Conservation (phyloP, 2,888 invertebrate species). For the Folsomia manolachei region DNA sequence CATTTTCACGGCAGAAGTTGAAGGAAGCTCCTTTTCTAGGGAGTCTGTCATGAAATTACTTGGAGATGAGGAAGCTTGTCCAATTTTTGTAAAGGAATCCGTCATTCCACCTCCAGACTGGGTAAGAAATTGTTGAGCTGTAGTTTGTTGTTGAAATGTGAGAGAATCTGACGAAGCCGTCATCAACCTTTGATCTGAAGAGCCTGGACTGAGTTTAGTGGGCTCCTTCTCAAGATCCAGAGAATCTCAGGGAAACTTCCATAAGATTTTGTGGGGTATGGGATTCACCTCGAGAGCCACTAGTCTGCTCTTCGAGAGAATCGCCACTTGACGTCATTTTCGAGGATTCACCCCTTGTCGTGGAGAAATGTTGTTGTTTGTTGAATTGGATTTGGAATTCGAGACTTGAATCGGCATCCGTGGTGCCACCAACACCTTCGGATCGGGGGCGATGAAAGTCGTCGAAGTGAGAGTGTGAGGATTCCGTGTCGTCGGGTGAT, state of each 20-base stretch:
- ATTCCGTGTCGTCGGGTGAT: conserved; percentile 38
- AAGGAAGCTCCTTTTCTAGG: conserved; percentile 42
- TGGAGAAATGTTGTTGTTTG: not conserved
- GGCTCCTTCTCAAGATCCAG: conserved; percentile 59
- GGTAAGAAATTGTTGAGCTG: not conserved
- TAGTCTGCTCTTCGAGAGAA: conserved; percentile 41
- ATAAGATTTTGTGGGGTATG: conserved; percentile 50
- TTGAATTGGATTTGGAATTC: conserved; percentile 49
- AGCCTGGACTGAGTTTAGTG: conserved; percentile 44
- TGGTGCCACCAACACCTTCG: conserved; percentile 39
- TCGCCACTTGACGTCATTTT: conserved; percentile 49
- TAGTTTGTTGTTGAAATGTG: conserved; percentile 53
- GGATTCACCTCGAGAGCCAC: not conserved
- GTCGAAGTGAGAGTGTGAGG: conserved; percentile 41
- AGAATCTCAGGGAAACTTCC: conserved; percentile 66
- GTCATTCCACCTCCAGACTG: conserved; percentile 20
- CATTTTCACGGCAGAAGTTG: conserved; percentile 33
- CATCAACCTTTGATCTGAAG: conserved; percentile 53
- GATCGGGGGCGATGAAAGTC: conserved; percentile 30
- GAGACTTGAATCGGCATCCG: conserved; percentile 51
- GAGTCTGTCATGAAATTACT: conserved; percentile 43
- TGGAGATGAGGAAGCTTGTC: not conserved
- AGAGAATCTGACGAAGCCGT: conserved; percentile 59
- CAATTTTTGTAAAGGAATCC: conserved; percentile 26
- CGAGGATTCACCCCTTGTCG: too few relatives aligned